Conservation (phyloP, 2,888 invertebrate genomes). For the Lydus trimaculatus region DNA sequence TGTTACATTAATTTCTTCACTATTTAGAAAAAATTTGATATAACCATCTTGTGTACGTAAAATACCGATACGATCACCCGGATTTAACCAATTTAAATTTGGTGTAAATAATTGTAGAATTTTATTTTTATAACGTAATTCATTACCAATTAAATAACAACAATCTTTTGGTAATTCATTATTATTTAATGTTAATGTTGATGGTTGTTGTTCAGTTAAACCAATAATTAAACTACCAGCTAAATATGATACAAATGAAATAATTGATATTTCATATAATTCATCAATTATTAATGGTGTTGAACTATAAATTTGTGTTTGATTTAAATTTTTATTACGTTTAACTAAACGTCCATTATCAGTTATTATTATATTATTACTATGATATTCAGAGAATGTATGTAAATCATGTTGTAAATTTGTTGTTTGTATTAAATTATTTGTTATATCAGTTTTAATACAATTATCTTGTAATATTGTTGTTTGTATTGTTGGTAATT, state of each 20-base stretch:
- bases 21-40: conserved; percentile 80
- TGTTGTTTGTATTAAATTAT: conserved; percentile 51
- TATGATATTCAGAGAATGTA: conserved; percentile 69
- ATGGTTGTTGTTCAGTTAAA: conserved; percentile 76
- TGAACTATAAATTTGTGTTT: conserved; percentile 73
- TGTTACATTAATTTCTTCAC: conserved; percentile 70
- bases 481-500: conserved; percentile 31
- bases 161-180: conserved; percentile 74
- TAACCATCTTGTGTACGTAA: conserved; percentile 74
- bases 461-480: conserved; percentile 44
- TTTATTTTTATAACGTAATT: conserved; percentile 72
- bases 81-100: conserved; percentile 81
- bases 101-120: conserved; percentile 73
- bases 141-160: conserved; percentile 74
- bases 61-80: conserved; percentile 80
- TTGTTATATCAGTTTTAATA: conserved; percentile 55
- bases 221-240: conserved; percentile 83
- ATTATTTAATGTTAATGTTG: conserved; percentile 64
- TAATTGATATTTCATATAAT: conserved; percentile 78
- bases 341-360: conserved; percentile 65
- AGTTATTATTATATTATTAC: conserved; percentile 74
- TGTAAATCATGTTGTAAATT: conserved; percentile 55
- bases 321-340: conserved; percentile 64
- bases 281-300: conserved; percentile 76
- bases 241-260: conserved; percentile 69